Evolutionary conservation across 2,797 vertebrate species (phyloP).

Genomic region (Calcarius lapponicus): DNA sequence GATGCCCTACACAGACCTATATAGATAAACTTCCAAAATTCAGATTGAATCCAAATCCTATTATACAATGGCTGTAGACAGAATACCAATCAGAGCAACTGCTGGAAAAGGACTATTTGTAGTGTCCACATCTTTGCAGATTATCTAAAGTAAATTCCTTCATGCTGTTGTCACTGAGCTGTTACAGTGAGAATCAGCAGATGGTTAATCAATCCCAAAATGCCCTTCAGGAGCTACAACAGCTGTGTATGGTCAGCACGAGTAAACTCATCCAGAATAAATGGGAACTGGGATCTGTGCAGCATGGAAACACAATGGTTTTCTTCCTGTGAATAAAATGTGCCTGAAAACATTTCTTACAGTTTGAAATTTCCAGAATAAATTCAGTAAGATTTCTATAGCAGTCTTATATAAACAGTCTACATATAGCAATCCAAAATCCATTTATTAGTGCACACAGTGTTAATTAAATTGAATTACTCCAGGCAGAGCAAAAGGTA

Average conservation of each 20-base stretch:
- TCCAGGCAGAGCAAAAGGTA: not conserved
- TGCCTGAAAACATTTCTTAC: slow-evolving; percentile 11
- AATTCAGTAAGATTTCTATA: not conserved
- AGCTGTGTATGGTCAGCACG: slow-evolving; percentile 60
- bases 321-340: not conserved
- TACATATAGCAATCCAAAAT: not conserved
- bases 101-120: slow-evolving; percentile 16
- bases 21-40: not conserved
- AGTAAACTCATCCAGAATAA: slow-evolving; percentile 47
- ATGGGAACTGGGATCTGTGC: not conserved
- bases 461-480: not conserved
- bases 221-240: slow-evolving; percentile 54
- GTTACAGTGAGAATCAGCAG: slow-evolving; percentile 58
- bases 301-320: not conserved
- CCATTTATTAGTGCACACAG: not conserved
- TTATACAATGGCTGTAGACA: not conserved
- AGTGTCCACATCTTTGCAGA: not conserved
- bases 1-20: not conserved
- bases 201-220: slow-evolving; percentile 69
- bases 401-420: not conserved
- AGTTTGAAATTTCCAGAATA: not conserved
- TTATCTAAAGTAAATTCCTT: slow-evolving; percentile 44
- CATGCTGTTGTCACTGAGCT: slow-evolving; percentile 1
- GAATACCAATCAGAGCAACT: not conserved
- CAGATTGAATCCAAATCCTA: not conserved